Percentiles rank a stretch among this genome's conserved stretches.
Conservation (phyloP, 2,888 invertebrate genomes). For the Glaucopsyche alexis region DNA sequence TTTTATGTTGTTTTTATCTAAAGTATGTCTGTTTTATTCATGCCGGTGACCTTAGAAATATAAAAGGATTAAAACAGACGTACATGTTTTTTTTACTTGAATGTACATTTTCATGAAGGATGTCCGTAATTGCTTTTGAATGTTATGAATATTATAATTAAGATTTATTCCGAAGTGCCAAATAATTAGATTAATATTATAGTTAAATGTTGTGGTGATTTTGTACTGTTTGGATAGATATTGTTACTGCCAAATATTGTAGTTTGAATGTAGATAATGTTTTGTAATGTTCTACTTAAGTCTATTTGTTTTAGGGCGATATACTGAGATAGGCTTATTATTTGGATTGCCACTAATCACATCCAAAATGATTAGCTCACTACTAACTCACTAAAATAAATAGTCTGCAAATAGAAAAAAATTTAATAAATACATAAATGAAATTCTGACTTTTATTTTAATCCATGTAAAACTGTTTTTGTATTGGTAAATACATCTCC, state of each 20-base stretch:
- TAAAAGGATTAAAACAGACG: background rate
- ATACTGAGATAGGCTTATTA: background rate
- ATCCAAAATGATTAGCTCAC: background rate
- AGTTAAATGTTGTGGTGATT: slow-evolving; percentile 21
- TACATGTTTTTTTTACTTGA: slow-evolving; percentile 1
- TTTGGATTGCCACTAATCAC: background rate
- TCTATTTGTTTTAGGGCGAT: background rate
- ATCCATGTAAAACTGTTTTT: background rate
- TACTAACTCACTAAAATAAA: background rate
- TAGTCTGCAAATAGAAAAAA: background rate
- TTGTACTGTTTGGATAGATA: slow-evolving; percentile 15
- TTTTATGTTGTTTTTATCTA: background rate
- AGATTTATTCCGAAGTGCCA: slow-evolving; percentile 28
- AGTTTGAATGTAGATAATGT: background rate
- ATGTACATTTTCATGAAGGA: background rate
- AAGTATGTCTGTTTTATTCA: background rate
- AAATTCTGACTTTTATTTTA: background rate
- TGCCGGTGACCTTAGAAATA: background rate
- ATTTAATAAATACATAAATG: background rate
- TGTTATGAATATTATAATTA: slow-evolving; percentile 10
- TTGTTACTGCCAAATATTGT: slow-evolving; percentile 25
- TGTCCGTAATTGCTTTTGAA: background rate
- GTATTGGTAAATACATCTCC: background rate
- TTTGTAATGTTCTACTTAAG: background rate
- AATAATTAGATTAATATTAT: slow-evolving; percentile 23